Evolutionary conservation across 1,140 invertebrate species (phyloP).

Genomic region (Lepidotrigona ventralis): DNA sequence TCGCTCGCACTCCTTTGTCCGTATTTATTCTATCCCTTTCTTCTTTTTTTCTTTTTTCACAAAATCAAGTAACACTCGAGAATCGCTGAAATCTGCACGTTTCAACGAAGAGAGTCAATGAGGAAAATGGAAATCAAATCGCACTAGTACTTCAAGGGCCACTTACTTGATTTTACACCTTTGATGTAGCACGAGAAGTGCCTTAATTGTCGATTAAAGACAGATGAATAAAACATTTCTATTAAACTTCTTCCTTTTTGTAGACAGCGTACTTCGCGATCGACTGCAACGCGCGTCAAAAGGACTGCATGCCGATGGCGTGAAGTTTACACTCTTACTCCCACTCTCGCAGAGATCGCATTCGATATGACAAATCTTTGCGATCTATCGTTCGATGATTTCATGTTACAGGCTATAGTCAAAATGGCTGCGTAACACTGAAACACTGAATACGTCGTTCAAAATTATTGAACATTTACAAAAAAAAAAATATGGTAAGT

Average conservation of each 20-base stretch:
- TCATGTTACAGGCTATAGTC: not conserved
- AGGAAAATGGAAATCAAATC: conserved; percentile 30
- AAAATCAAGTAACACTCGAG: conserved; percentile 36
- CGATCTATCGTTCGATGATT: not conserved
- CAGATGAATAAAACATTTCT: conserved; percentile 46
- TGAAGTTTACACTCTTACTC: not conserved
- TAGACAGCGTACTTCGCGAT: not conserved
- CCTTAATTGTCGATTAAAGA: conserved; percentile 39
- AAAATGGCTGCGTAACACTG: not conserved
- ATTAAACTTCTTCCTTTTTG: not conserved
- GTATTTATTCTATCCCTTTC: conserved; percentile 27
- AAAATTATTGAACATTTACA: too few species aligned
- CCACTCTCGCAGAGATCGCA: not conserved
- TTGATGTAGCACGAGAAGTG: conserved; percentile 29
- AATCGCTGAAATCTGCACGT: not conserved
- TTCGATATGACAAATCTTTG: not conserved
- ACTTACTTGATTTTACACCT: conserved; percentile 47
- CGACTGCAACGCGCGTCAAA: not conserved
- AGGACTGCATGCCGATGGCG: not conserved
- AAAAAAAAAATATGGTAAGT: too few species aligned
- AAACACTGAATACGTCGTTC: too few species aligned
- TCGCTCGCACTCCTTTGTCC: conserved; percentile 1
- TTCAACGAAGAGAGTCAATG: conserved; percentile 19
- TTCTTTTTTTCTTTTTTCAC: not conserved
- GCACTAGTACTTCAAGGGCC: conserved; percentile 10